These are phyloP conservation scores for Ibidorhyncha struthersii DNA, from an alignment of 2,113 vertebrate genomes.

Conservation along the genomic window DNA sequence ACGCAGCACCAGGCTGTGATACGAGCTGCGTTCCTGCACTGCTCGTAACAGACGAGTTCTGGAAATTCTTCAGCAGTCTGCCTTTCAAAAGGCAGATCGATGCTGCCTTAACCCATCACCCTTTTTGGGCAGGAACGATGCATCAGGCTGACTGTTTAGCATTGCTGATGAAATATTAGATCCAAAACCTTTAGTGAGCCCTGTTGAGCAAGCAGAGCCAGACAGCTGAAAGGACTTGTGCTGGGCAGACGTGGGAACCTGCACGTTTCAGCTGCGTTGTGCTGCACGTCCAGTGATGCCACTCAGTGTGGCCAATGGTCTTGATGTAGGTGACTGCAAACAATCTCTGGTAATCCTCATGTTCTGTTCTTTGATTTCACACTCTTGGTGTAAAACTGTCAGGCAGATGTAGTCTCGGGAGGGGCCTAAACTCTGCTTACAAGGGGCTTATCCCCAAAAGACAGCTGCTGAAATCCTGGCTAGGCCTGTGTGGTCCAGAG, in stretches of 20 bases:
- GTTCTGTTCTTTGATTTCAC: not conserved
- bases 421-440: not conserved
- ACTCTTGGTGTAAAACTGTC: not conserved
- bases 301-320: not conserved
- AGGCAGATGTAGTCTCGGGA: not conserved
- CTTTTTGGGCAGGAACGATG: not conserved
- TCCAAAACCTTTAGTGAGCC: not conserved
- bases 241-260: not conserved
- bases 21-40: not conserved
- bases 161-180: not conserved
- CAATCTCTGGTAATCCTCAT: not conserved
- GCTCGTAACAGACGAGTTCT: not conserved
- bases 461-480: not conserved
- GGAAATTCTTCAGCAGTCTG: constrained; percentile 26
- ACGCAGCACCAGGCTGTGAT: not conserved
- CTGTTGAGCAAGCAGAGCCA: not conserved
- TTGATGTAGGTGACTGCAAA: not conserved
- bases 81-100: not conserved
- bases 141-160: not conserved
- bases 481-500: not conserved
- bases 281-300: not conserved
- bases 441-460: not conserved
- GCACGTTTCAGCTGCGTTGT: accelerated
- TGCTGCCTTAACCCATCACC: not conserved
- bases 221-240: not conserved